Percentiles rank a stretch among this genome's conserved stretches.
Conservation (phyloP, 1,140 invertebrate genomes). For the Artemia franciscana region DNA sequence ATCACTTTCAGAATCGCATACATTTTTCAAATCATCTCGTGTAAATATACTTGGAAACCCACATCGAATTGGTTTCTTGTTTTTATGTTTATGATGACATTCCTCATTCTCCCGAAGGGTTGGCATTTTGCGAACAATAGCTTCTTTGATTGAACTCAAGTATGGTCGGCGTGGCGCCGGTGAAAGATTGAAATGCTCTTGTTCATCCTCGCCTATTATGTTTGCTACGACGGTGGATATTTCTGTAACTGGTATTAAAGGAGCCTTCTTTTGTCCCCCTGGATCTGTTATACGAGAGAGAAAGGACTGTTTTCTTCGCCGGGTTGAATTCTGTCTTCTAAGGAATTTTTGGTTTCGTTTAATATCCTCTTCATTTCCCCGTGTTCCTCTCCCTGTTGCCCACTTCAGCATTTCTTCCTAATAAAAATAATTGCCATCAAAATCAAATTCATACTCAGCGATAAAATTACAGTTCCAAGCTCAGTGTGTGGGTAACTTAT, state of each 20-base stretch:
- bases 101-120: background rate
- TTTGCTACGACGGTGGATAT: background rate
- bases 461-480: too few relatives aligned
- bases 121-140: background rate
- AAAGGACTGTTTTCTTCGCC: background rate
- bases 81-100: background rate
- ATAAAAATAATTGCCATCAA: too few relatives aligned
- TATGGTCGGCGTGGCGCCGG: background rate
- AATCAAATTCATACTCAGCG: too few relatives aligned
- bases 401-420: background rate
- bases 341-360: background rate
- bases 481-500: too few relatives aligned
- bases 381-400: background rate
- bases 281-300: background rate
- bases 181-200: background rate
- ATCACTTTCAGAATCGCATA: background rate
- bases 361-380: background rate
- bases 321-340: background rate
- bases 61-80: background rate
- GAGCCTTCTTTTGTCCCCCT: background rate
- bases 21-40: background rate
- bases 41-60: background rate
- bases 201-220: background rate
- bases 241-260: background rate
- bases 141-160: background rate